These are phyloP conservation scores for Solenopsis fugax DNA, from an alignment of 1,140 invertebrate genomes.

Conservation along the genomic window DNA sequence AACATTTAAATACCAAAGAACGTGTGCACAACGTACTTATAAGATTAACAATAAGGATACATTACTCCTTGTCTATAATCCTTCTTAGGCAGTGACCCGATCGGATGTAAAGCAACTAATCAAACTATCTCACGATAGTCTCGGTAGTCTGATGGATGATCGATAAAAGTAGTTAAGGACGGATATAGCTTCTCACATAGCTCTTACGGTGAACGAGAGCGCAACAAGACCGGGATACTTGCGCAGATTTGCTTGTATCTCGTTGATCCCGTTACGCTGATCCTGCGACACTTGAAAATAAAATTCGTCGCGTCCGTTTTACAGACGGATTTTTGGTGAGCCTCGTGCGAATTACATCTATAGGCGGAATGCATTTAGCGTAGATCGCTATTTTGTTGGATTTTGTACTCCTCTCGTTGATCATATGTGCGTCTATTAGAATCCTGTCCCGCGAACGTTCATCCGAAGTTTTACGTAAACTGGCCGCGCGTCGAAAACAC, in stretches of 20 bases:
- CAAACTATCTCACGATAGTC: conserved; percentile 49
- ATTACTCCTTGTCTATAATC: conserved; percentile 14
- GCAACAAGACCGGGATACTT: conserved; percentile 39
- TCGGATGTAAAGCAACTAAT: conserved; percentile 30
- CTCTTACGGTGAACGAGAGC: conserved; percentile 20
- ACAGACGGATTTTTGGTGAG: conserved; percentile 1
- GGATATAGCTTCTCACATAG: conserved; percentile 27
- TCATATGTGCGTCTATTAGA: background rate
- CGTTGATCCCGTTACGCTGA: conserved; percentile 35
- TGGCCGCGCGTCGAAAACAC: conserved; percentile 15
- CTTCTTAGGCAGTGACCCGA: conserved; percentile 21
- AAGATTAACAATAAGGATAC: background rate
- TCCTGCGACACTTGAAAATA: conserved; percentile 34
- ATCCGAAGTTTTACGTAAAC: conserved; percentile 17
- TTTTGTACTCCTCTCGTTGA: background rate
- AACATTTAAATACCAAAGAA: background rate
- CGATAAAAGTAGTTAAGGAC: conserved; percentile 56
- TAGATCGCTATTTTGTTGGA: background rate
- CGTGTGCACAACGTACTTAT: background rate
- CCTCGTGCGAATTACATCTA: background rate
- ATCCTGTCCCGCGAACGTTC: conserved; percentile 6
- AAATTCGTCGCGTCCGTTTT: conserved; percentile 5
- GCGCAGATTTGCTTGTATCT: conserved; percentile 46
- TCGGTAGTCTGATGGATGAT: conserved; percentile 51
- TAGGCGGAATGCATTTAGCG: background rate